Evolutionary conservation across 2,797 vertebrate genomes (phyloP), one percentile per base, ranked within the genome.

Genomic region (Macroramphosus scolopax): DNA sequence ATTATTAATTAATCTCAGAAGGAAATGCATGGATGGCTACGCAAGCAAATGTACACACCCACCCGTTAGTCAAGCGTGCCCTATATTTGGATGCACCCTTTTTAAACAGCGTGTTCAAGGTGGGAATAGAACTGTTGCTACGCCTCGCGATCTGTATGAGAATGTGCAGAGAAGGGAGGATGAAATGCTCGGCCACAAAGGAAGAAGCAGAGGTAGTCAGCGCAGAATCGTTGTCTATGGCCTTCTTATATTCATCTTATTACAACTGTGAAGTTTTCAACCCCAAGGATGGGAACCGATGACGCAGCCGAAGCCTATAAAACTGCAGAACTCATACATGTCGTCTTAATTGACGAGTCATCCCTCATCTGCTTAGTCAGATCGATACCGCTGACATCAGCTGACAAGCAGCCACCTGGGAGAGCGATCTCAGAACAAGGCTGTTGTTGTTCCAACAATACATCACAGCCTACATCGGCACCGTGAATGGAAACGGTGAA

Each of bases 381-480:
- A 59, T 55, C 43, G 51, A 71, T 63, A 66, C 39, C 52, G 34
- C 60, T 69, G 62, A 57, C 57, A 75, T 68, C 44, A 17, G 44
- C 63, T 64, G 51, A 51, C 32, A 61, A 55, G 58, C 49, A 54
- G 39, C 38, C 40, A 71, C 60, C 60, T 51, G 72, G 44, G 45
- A 68, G 54, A 64, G 15, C 24, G 50, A 44, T 43, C 28, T 65
- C 28, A 37, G 34, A 43, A 57, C 48, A 60, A 58, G 44, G 56
- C 43, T 50, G 38, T 44, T 61, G 40, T 57, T 68, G 49, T 42
- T 57, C 51, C 31, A 35, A 58, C 53, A 55, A 61, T 30, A 22
- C 35, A 58, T 64, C 60, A 52, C 57, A 69, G 60, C 44, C 46
- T 59, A 56, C 57, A 59, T 36, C 47, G 43, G 10, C 25, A 22